Conservation (phyloP, 1,140 invertebrate genomes). For the Cotesia vestalis region DNA sequence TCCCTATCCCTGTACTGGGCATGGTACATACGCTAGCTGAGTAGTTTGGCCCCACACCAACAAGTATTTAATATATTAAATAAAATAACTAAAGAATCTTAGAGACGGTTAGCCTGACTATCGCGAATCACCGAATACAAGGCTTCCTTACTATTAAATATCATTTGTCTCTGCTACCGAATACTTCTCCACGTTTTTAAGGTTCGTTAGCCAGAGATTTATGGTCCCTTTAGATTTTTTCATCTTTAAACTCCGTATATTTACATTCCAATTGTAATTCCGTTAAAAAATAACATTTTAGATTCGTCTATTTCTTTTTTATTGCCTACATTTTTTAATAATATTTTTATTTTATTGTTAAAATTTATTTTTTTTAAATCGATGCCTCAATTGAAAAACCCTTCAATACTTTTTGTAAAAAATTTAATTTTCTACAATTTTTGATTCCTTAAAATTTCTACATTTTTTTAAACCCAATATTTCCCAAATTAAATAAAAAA, state of each 20-base stretch:
- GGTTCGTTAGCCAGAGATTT: conserved; percentile 58
- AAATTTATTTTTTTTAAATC: too few relatives aligned
- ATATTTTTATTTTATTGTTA: too few relatives aligned
- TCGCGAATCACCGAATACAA: conserved; percentile 25
- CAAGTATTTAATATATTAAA: neutral
- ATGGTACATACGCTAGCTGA: too few relatives aligned
- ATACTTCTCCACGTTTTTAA: conserved; percentile 48
- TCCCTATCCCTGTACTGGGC: neutral
- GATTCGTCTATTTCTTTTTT: too few relatives aligned
- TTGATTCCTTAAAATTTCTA: too few relatives aligned
- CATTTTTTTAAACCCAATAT: too few relatives aligned
- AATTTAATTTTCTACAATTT: too few relatives aligned
- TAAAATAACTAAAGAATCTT: conserved; percentile 53
- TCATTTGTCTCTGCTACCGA: conserved; percentile 63
- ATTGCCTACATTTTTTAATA: too few relatives aligned
- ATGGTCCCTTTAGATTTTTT: conserved; percentile 42
- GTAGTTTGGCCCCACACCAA: conserved; percentile 6
- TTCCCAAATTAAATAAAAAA: too few relatives aligned
- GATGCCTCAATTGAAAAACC: too few relatives aligned
- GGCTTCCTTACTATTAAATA: conserved; percentile 56
- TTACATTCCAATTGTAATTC: conserved; percentile 22
- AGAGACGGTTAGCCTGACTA: conserved; percentile 1
- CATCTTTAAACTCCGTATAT: conserved; percentile 22
- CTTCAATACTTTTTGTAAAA: too few relatives aligned
- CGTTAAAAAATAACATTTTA: conserved; percentile 11